These are phyloP conservation scores for Carassius auratus DNA, from an alignment of 2,113 vertebrate species.

Conservation along the genomic window DNA sequence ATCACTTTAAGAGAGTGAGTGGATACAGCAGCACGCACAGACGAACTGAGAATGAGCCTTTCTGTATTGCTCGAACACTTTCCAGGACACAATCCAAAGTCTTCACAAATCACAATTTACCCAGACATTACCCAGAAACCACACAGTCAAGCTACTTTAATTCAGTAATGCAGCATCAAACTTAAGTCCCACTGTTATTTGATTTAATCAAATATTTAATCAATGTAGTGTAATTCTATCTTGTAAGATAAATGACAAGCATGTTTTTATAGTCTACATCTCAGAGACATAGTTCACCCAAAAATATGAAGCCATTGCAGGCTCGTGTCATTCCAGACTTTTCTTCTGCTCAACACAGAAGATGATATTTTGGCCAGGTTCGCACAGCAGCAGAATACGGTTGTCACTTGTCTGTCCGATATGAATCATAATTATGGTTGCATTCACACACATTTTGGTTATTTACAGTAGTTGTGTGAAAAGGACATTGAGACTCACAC, in stretches of 20 bases:
- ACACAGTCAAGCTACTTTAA: neutral
- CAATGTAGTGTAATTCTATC: neutral
- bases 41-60: neutral
- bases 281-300: neutral
- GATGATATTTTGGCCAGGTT: neutral
- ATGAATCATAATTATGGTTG: no score
- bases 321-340: no score
- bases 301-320: no score
- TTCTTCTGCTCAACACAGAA: neutral
- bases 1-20: conserved; percentile 2
- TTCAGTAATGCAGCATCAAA: neutral
- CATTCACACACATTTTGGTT: no score
- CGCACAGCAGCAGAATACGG: neutral
- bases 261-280: neutral
- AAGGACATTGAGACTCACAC: no score
- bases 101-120: conserved; percentile 11
- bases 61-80: conserved; percentile 8
- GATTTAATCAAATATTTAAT: neutral
- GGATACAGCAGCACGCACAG: neutral
- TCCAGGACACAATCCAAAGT: neutral
- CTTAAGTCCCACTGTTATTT: neutral
- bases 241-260: neutral
- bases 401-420: no score
- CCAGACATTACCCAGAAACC: neutral
- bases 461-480: no score